phyloP scores from a whole-genome alignment of 2,797 vertebrate species.

The Parauchenoglanis ngamensis region DNA sequence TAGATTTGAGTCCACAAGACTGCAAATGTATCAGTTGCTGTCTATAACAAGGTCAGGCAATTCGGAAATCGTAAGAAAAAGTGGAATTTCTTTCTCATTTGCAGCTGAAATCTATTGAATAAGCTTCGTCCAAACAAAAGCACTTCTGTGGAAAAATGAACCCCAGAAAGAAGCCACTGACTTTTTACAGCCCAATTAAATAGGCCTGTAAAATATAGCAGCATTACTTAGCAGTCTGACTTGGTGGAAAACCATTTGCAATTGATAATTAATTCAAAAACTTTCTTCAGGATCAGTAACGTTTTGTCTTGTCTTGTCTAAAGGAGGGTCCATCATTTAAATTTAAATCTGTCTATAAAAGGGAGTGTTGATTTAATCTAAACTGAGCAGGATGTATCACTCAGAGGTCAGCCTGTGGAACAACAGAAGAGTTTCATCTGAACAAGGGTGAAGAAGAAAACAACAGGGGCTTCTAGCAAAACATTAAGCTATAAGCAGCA shows the following conservation, averaged over 20 bases:
- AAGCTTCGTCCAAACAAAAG: constrained; percentile 35
- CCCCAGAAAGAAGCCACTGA: constrained; percentile 42
- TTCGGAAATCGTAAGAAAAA: constrained; percentile 44
- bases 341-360: constrained; percentile 13
- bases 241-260: constrained; percentile 44
- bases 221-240: constrained; percentile 42
- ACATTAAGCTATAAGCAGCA: background rate
- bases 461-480: background rate
- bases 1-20: constrained; percentile 8
- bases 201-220: constrained; percentile 53
- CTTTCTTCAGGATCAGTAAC: background rate
- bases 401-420: constrained; percentile 9
- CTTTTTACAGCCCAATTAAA: constrained; percentile 59
- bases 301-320: background rate
- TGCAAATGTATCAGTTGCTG: constrained; percentile 17
- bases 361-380: constrained; percentile 24
- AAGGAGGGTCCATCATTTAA: constrained; percentile 23
- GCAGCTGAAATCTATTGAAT: constrained; percentile 42
- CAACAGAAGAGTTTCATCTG: constrained; percentile 24
- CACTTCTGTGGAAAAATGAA: constrained; percentile 46
- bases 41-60: constrained; percentile 46
- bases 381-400: constrained; percentile 16
- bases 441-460: background rate
- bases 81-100: constrained; percentile 45
- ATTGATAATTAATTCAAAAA: constrained; percentile 23